Conservation (phyloP, 1,140 invertebrate species). For the Eufriesea mexicana region DNA sequence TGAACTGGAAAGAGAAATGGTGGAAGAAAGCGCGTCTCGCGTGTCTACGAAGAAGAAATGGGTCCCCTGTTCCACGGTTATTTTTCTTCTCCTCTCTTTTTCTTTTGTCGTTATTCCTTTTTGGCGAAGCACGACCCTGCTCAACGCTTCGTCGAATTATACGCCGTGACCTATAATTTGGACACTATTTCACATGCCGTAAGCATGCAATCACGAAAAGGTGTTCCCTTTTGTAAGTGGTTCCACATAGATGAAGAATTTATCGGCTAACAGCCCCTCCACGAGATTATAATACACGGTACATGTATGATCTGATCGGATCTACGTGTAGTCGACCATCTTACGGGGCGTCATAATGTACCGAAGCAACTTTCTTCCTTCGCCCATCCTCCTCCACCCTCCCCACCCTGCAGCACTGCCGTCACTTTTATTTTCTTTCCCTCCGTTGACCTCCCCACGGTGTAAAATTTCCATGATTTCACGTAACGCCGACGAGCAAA, state of each 20-base stretch:
- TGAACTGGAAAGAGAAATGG: not conserved
- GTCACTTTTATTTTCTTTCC: constrained; percentile 38
- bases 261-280: constrained; percentile 74
- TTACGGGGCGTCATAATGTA: constrained; percentile 51
- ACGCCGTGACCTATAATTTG: constrained; percentile 77
- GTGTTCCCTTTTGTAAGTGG: constrained; percentile 77
- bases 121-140: constrained; percentile 56
- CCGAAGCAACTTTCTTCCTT: constrained; percentile 41
- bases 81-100: constrained; percentile 30
- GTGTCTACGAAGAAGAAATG: constrained; percentile 63
- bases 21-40: constrained; percentile 12
- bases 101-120: constrained; percentile 58
- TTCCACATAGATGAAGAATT: constrained; percentile 79
- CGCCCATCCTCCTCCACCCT: not conserved
- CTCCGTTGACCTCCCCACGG: constrained; percentile 20
- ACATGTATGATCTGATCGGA: constrained; percentile 54
- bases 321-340: constrained; percentile 29
- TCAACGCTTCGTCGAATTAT: constrained; percentile 74
- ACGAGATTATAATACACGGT: constrained; percentile 70
- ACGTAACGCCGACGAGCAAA: constrained; percentile 45
- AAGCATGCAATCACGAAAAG: constrained; percentile 79
- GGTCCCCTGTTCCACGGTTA: constrained; percentile 27
- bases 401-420: not conserved
- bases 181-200: constrained; percentile 77
- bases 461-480: constrained; percentile 55